phyloP scores from a whole-genome alignment of 2,113 vertebrate genomes.

The Percina caprodes region DNA sequence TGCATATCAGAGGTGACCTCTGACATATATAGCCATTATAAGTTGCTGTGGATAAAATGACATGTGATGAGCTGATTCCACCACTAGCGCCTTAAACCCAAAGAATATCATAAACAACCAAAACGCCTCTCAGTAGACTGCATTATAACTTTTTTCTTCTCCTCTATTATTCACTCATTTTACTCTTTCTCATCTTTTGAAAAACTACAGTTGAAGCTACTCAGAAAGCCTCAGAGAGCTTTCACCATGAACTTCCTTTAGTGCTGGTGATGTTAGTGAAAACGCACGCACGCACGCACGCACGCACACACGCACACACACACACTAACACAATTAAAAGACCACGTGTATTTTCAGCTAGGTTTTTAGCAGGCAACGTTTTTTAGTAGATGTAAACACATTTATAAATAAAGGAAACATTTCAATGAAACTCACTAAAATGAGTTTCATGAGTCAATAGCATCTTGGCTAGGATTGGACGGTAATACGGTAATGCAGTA shows the following conservation, averaged over 20 bases:
- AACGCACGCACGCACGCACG: constrained; percentile 8
- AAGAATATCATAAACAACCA: constrained; percentile 7
- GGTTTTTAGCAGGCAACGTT: too few species aligned
- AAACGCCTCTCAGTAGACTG: background rate
- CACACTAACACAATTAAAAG: too few species aligned
- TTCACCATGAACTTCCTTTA: constrained; percentile 51
- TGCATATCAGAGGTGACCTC: too few species aligned
- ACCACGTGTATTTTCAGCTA: too few species aligned
- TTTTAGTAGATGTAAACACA: too few species aligned
- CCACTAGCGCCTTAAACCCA: background rate
- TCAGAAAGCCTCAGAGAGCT: constrained; percentile 44
- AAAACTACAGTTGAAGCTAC: constrained; percentile 31
- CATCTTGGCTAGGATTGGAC: too few species aligned
- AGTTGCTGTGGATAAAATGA: too few species aligned
- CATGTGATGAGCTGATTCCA: background rate
- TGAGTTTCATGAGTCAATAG: too few species aligned
- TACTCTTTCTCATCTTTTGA: background rate
- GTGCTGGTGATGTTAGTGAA: constrained; percentile 38
- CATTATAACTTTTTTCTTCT: constrained; percentile 10
- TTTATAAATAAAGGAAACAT: too few species aligned
- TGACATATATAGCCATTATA: too few species aligned
- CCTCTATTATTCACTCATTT: constrained; percentile 43
- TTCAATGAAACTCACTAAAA: too few species aligned
- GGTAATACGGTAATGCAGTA: too few species aligned
- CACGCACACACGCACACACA: background rate